Conservation (phyloP, 2,113 vertebrate species). For the Cacatua alba region DNA sequence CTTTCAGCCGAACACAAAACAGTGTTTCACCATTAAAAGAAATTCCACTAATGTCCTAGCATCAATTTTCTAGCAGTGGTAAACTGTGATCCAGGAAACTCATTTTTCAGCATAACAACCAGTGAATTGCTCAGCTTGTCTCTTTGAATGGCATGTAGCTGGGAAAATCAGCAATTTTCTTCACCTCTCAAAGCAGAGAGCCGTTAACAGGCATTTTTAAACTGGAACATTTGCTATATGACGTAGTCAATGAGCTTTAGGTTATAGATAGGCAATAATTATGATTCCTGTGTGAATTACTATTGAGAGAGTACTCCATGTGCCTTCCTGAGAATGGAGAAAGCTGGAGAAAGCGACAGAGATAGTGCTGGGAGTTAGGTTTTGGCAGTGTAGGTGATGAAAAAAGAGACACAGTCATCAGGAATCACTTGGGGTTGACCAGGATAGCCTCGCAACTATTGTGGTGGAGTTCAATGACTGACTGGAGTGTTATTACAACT, state of each 20-base stretch:
- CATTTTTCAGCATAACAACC: not conserved
- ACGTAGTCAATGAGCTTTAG: not conserved
- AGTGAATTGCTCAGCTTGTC: not conserved
- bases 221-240: not conserved
- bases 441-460: rapidly evolving
- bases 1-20: not conserved
- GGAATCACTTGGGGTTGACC: not conserved
- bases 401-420: not conserved
- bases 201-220: not conserved
- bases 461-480: not conserved
- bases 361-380: not conserved
- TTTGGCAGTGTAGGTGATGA: not conserved
- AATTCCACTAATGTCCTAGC: too few relatives aligned
- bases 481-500: not conserved
- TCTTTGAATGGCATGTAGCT: not conserved
- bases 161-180: slow-evolving; percentile 2
- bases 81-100: not conserved
- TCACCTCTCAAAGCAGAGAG: not conserved
- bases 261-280: not conserved
- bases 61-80: not conserved
- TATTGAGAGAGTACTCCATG: not conserved
- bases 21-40: not conserved
- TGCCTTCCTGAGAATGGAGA: not conserved
- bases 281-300: not conserved
- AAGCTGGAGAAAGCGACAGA: not conserved